Conservation (phyloP, 2,113 vertebrate species). For the Chaenogobius annularis region DNA sequence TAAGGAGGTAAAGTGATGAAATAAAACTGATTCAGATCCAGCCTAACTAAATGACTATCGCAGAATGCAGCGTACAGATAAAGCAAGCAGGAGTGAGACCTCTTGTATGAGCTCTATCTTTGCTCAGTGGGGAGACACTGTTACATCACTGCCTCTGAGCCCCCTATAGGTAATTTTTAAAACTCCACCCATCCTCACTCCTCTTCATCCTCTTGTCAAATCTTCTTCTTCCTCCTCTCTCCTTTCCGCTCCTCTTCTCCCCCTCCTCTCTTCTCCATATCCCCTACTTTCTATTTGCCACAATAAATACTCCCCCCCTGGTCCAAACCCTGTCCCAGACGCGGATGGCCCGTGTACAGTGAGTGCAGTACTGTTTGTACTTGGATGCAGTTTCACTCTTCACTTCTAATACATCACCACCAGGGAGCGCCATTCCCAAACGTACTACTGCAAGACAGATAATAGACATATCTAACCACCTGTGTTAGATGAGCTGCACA, state of each 20-base stretch:
- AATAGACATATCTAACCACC: no score
- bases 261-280: no score
- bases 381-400: no score
- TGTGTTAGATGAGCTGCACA: no score
- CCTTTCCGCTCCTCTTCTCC: no score
- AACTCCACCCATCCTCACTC: not conserved
- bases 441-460: not conserved
- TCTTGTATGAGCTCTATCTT: not conserved
- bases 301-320: no score
- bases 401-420: not conserved
- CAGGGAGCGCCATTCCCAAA: not conserved
- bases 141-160: not conserved
- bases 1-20: no score
- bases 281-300: no score
- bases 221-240: not conserved
- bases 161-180: not conserved
- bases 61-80: not conserved
- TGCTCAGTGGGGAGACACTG: slow-evolving; percentile 8
- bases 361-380: no score
- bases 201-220: not conserved
- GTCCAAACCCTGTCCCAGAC: no score
- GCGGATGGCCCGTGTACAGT: no score
- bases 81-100: not conserved
- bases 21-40: not conserved
- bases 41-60: not conserved